Evolutionary conservation across 2,888 invertebrate genomes (phyloP).

Genomic region (Sycophila texana): DNA sequence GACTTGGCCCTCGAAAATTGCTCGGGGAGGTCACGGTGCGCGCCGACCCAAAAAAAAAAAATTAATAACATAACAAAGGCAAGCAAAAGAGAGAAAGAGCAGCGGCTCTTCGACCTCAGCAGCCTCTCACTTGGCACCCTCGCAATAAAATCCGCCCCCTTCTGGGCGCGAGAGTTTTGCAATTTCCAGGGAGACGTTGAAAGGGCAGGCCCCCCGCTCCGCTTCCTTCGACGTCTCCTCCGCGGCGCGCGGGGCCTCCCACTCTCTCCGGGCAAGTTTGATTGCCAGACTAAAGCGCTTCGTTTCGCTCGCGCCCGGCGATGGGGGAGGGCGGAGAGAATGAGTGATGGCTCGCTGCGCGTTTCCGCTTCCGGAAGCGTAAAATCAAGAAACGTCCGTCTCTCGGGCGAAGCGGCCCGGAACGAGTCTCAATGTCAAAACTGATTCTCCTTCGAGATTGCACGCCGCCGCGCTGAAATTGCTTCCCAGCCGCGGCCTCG

Average conservation of each 20-base stretch:
- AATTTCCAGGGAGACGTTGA: conserved; percentile 44
- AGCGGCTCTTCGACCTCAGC: not conserved
- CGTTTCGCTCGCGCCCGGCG: conserved; percentile 35
- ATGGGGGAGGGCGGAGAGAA: conserved; percentile 21
- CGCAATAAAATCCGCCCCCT: conserved; percentile 9
- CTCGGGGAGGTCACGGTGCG: conserved; percentile 47
- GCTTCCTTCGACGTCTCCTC: not conserved
- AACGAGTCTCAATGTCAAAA: conserved; percentile 49
- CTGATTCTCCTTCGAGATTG: conserved; percentile 20
- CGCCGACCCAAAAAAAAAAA: conserved; percentile 10
- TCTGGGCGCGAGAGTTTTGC: conserved; percentile 28
- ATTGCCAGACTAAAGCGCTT: conserved; percentile 45
- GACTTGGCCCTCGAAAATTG: conserved; percentile 58
- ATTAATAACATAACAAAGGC: conserved; percentile 8
- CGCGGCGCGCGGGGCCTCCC: not conserved
- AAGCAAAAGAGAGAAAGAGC: conserved; percentile 9
- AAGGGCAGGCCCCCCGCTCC: conserved; percentile 11
- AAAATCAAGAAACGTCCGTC: conserved; percentile 51
- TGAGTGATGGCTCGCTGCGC: conserved; percentile 49
- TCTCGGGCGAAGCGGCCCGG: conserved; percentile 23
- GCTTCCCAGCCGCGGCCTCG: conserved; percentile 4
- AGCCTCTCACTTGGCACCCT: conserved; percentile 32
- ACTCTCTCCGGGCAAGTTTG: conserved; percentile 36
- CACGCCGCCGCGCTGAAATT: conserved; percentile 13
- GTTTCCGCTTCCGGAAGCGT: conserved; percentile 56